Evolutionary conservation across 2,888 invertebrate genomes (phyloP), one percentile per base, ranked within the genome.

Genomic region (Diarsia rubi): DNA sequence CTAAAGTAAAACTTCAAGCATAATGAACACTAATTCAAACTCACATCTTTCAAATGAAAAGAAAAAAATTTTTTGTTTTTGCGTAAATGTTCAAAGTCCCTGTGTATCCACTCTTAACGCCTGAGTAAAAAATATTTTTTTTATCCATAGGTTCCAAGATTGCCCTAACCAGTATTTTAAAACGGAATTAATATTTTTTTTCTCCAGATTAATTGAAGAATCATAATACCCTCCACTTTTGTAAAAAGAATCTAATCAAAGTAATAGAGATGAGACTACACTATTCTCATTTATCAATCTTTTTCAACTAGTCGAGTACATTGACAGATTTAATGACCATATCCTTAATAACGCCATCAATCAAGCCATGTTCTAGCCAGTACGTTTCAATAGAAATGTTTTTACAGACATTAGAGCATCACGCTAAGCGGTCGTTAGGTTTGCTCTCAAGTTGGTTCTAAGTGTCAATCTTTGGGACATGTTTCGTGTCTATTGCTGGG

Each of bases 281-380:
- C 60, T n/a, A 31, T 64, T 65, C 44, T 73, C 65, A 83, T 81
- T 67, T 65, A 81, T 84, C 81, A 83, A 75, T 78, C 66, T 69
- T 75, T 81, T 83, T 78, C 62, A 81, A 75, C 75, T 75, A 78
- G 72, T 37, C 6, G 31, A 47, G 24, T 19, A 24, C 66, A 57
- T 66, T 71, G 78, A 65, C 83, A 72, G 78, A 8, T 65, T 11
- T 63, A 73, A 77, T 66, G 75, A 63, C 54, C 75, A 47, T 69
- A 73, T 71, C 73, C 69, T 66, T 69, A 83, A 77, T 81, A 78
- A 80, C 69, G 19, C 69, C 59, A 78, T 83, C 75, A 84, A 81
- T 83, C 81, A 83, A 75, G 54, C 21, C 37, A 49, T 62, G 59
- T 59, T 62, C 68, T 37, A 73, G 62, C 45, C n/a, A 47, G 54